phyloP scores from a whole-genome alignment of 2,113 vertebrate species.

The Myrmecophaga tridactyla region DNA sequence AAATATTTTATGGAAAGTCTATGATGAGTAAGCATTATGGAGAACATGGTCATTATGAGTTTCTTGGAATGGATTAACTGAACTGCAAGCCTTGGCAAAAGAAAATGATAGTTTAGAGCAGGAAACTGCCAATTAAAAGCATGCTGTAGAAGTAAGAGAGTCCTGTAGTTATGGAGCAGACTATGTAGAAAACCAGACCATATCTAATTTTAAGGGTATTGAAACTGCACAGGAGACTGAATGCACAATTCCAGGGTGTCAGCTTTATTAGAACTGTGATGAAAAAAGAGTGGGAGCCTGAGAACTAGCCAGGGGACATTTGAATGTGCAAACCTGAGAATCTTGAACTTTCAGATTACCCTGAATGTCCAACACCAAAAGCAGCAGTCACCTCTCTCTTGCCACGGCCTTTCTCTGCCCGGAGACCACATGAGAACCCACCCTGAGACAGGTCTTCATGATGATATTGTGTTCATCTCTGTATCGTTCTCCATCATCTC shows the following conservation, averaged over 20 bases:
- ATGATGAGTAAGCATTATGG: background rate
- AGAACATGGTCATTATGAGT: background rate
- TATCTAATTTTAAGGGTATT: background rate
- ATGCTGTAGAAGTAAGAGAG: background rate
- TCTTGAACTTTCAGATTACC: background rate
- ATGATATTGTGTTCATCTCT: background rate
- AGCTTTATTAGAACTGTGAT: background rate
- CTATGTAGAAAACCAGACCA: background rate
- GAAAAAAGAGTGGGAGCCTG: background rate
- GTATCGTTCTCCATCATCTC: too few species aligned
- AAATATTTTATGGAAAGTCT: background rate
- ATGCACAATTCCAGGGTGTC: fast-evolving
- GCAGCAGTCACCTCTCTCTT: background rate
- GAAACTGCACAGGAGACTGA: too few species aligned
- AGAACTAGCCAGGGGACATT: background rate
- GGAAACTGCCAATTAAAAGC: background rate
- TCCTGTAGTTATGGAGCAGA: background rate
- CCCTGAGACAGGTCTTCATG: too few species aligned
- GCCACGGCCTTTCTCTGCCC: background rate
- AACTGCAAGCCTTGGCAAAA: background rate
- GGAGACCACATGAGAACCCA: background rate
- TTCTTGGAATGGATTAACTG: background rate
- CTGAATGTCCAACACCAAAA: background rate
- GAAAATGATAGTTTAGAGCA: background rate
- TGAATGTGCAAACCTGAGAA: background rate